Conservation (phyloP, 1,140 invertebrate species). For the Armadillidium nasatum region DNA sequence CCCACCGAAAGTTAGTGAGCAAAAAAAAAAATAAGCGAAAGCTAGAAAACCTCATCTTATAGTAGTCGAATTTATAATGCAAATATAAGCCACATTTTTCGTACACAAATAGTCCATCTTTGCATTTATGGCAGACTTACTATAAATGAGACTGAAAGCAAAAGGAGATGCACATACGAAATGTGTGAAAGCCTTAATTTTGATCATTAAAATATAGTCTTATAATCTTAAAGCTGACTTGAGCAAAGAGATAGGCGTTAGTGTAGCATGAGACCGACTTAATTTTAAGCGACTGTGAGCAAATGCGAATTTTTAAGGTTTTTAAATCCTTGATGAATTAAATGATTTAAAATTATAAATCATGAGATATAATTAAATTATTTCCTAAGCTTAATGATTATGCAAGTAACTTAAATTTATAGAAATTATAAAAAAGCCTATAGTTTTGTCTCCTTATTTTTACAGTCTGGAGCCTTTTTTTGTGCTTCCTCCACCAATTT, state of each 20-base stretch:
- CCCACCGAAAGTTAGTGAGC: slow-evolving; percentile 1
- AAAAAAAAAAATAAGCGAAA: not conserved
- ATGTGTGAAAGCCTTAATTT: not conserved
- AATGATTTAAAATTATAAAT: slow-evolving; percentile 4
- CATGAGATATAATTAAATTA: not conserved
- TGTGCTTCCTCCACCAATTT: not conserved
- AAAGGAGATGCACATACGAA: not conserved
- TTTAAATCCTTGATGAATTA: not conserved
- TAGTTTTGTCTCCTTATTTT: not conserved
- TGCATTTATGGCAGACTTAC: not conserved
- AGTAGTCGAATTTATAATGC: no score
- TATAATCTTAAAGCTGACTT: not conserved
- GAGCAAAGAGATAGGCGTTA: not conserved
- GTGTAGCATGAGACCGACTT: slow-evolving; percentile 11
- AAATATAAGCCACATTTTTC: no score
- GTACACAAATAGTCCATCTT: no score
- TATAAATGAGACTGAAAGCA: not conserved
- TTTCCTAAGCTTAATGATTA: slow-evolving; percentile 1
- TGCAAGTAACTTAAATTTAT: slow-evolving; percentile 2
- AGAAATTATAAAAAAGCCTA: not conserved
- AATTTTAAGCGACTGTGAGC: slow-evolving; percentile 9
- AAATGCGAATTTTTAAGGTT: not conserved
- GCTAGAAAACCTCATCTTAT: not conserved
- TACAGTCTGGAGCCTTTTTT: not conserved
- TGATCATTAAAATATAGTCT: not conserved